Evolutionary conservation across 2,113 vertebrate genomes (phyloP).

Genomic region (Melanerpes aurifrons): DNA sequence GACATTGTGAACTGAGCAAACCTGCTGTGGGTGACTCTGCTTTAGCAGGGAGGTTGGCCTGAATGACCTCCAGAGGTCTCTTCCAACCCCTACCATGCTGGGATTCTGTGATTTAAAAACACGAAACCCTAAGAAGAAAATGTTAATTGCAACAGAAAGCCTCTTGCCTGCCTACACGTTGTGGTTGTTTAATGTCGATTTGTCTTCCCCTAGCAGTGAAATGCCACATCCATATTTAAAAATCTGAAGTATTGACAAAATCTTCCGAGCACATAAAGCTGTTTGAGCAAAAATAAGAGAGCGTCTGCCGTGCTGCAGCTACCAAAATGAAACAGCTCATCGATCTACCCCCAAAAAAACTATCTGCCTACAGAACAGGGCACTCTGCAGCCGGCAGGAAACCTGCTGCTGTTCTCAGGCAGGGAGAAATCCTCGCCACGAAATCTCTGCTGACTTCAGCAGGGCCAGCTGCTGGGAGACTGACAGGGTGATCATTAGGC

Average conservation of each 20-base stretch:
- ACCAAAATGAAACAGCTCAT: background rate
- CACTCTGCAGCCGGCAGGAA: background rate
- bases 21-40: too few species aligned
- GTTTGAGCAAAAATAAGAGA: conserved; percentile 21
- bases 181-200: conserved; percentile 6
- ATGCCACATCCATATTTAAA: conserved; percentile 21
- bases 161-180: background rate
- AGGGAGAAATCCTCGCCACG: background rate
- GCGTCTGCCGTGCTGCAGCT: background rate
- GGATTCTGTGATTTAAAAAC: background rate
- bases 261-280: conserved; percentile 1
- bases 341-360: background rate
- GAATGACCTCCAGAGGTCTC: too few species aligned
- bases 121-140: background rate
- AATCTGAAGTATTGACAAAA: conserved; percentile 28
- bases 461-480: background rate
- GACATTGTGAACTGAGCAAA: too few species aligned
- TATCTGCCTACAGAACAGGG: background rate
- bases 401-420: background rate
- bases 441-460: background rate
- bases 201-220: background rate
- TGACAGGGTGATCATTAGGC: background rate
- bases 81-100: too few species aligned
- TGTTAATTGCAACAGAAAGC: background rate
- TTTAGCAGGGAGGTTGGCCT: too few species aligned